Evolutionary conservation across 2,888 invertebrate species (phyloP).

Genomic region (Eupelmus urozonus): DNA sequence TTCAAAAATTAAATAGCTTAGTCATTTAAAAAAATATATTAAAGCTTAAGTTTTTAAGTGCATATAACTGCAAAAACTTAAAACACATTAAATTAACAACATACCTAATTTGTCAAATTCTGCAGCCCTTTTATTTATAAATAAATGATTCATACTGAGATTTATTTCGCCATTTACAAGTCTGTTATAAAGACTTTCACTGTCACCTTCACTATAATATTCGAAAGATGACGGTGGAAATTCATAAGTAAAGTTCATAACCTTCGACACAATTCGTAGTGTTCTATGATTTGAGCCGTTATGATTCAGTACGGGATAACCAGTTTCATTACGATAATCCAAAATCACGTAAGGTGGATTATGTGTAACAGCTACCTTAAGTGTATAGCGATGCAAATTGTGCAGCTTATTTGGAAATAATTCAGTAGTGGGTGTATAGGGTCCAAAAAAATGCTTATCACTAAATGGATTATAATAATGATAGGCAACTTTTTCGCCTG

Average conservation of each 20-base stretch:
- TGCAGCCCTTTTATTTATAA: not conserved
- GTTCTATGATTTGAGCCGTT: constrained; percentile 2
- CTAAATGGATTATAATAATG: constrained; percentile 28
- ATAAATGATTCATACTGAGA: constrained; percentile 25
- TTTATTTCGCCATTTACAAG: constrained; percentile 13
- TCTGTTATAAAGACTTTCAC: not conserved
- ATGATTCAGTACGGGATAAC: not conserved
- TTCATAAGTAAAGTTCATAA: constrained; percentile 22
- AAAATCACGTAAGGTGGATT: constrained; percentile 25
- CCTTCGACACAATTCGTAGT: not conserved
- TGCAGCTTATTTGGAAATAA: constrained; percentile 12
- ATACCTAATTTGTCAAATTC: not conserved
- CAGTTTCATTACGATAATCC: constrained; percentile 10
- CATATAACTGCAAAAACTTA: not conserved
- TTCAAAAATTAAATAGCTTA: not conserved
- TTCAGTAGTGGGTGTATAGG: not conserved
- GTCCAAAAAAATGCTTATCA: not conserved
- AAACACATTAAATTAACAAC: not conserved
- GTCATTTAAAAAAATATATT: not conserved
- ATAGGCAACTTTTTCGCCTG: not conserved
- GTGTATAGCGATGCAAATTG: not conserved
- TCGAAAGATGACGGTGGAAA: constrained; percentile 10
- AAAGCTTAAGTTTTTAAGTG: not conserved
- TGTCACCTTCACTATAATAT: not conserved
- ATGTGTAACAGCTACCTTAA: constrained; percentile 11